A percentile compares a stretch with the other conserved stretches of the same genome.
These are phyloP conservation scores for Lucifuga dentata DNA, from an alignment of 2,113 vertebrate species.

Conservation along the genomic window DNA sequence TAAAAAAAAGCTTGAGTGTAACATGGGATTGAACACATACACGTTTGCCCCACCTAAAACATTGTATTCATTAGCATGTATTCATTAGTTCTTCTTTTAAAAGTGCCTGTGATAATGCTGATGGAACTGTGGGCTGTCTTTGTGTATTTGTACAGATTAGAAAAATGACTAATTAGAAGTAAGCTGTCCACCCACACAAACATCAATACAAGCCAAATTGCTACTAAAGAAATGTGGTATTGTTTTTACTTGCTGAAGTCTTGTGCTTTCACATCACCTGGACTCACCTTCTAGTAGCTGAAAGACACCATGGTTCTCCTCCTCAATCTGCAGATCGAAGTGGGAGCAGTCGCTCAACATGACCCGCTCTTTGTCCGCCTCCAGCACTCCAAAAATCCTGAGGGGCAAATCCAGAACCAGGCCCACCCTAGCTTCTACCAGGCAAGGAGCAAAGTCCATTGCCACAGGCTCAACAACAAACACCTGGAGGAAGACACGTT, in stretches of 20 bases:
- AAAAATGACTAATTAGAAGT: too few relatives aligned
- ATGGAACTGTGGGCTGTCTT: background rate
- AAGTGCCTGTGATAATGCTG: too few relatives aligned
- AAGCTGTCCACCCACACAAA: too few relatives aligned
- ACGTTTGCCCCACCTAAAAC: too few relatives aligned
- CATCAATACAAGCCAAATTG: too few relatives aligned
- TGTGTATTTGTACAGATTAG: background rate
- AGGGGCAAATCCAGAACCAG: constrained; percentile 90
- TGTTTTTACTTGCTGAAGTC: background rate
- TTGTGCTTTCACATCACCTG: background rate
- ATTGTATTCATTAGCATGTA: too few relatives aligned
- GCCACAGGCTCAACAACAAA: constrained; percentile 91
- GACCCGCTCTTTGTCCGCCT: constrained; percentile 75
- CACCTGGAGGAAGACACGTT: constrained; percentile 80
- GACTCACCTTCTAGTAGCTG: constrained; percentile 85
- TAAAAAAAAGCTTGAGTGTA: background rate
- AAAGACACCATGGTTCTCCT: constrained; percentile 89
- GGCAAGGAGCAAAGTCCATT: constrained; percentile 91
- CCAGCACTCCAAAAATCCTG: constrained; percentile 85
- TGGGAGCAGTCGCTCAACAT: constrained; percentile 94
- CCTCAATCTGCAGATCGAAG: constrained; percentile 87
- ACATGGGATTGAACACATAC: background rate
- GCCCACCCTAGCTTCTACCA: constrained; percentile 88
- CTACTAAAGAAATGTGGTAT: background rate
- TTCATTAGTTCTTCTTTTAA: too few relatives aligned